Base-by-base conservation (phyloP, 30 jellyfish, hydroid and myxozoan species). In the Chironex yamaguchii region DNA sequence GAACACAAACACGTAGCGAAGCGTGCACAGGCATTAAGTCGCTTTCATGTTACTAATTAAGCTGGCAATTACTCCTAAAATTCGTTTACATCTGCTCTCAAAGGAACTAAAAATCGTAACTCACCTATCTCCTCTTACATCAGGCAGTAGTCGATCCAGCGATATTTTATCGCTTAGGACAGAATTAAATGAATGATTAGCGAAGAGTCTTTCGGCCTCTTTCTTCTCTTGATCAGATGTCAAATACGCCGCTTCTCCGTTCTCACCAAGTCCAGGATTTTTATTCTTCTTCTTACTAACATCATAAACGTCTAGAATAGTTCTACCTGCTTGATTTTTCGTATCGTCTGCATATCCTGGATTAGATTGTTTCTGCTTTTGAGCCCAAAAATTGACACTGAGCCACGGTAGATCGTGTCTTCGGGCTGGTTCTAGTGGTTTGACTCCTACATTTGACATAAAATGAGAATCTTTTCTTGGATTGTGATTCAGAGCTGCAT, bases 171-270 rank as follows among this genome's bases (percentile, higher is more conserved):
- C 97, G 84, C 99, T 94, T 30, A 94, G 66, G 63, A 89, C 78
- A 2, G 99, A 94, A 62, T 94, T 94, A 53, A 94, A 94, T 3
- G 99, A 94, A 85, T 94, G 99, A 52, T 94, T 94, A 17, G 93
- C 94, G 71, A 94, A 94, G 25, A 94, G 78, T 64, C 78, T 62
- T 25, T 89, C 97, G 1, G 99, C 95, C 30, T 82, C 88, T 71
- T 88, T 79, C 76, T 88, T 94, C 1, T 84, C 96, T 30, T 33
- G 88, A 6, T 89, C 97, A 29, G 82, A 22, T 25, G 36, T 72
- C 30, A 85, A 76, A 54, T 70, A 84, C 4, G 99, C 97, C 31
- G 97, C 95, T 52, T 82, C 92, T 24, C 99, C 99, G 25, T 90
- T 91, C 77, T 94, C 99, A 20, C 99, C 99, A 4, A 90, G 63